Evolutionary conservation across 2,888 invertebrate species (phyloP).

Genomic region (Andrena bicolor): DNA sequence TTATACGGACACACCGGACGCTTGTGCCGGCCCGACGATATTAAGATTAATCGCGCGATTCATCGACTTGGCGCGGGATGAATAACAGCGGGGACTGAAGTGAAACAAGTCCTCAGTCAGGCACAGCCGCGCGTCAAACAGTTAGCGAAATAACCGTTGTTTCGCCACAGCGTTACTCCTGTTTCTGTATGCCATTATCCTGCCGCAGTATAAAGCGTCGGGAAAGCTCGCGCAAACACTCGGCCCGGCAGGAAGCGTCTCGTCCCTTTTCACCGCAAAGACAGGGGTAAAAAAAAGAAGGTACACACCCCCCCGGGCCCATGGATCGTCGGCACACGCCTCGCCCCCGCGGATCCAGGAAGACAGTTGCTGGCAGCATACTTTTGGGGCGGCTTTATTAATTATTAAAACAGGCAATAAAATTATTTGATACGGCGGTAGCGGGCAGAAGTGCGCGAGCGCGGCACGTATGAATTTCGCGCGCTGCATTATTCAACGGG

Average conservation of each 20-base stretch:
- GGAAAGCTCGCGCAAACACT: not conserved
- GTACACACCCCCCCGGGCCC: not conserved
- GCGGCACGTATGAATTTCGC: slow-evolving; percentile 77
- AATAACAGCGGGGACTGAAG: not conserved
- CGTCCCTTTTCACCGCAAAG: slow-evolving; percentile 11
- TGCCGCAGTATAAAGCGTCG: slow-evolving; percentile 12
- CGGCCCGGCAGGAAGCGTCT: slow-evolving; percentile 14
- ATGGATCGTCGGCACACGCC: slow-evolving; percentile 12
- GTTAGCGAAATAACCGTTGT: slow-evolving; percentile 20
- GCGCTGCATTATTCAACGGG: slow-evolving; percentile 77
- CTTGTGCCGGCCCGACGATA: slow-evolving; percentile 15
- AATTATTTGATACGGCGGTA: slow-evolving; percentile 70
- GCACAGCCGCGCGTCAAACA: slow-evolving; percentile 10
- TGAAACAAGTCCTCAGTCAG: not conserved
- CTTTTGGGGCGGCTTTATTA: slow-evolving; percentile 64
- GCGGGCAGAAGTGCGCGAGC: slow-evolving; percentile 60
- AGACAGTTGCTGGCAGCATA: slow-evolving; percentile 17
- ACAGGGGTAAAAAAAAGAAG: not conserved
- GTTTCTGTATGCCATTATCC: slow-evolving; percentile 37
- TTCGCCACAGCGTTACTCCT: slow-evolving; percentile 1
- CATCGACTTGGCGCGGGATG: not conserved
- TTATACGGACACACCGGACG: slow-evolving; percentile 37
- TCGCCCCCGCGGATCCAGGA: not conserved
- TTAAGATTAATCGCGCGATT: slow-evolving; percentile 27
- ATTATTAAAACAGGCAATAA: slow-evolving; percentile 75